Evolutionary conservation across 2,888 invertebrate genomes (phyloP).

Genomic region (Julus scandinavius): DNA sequence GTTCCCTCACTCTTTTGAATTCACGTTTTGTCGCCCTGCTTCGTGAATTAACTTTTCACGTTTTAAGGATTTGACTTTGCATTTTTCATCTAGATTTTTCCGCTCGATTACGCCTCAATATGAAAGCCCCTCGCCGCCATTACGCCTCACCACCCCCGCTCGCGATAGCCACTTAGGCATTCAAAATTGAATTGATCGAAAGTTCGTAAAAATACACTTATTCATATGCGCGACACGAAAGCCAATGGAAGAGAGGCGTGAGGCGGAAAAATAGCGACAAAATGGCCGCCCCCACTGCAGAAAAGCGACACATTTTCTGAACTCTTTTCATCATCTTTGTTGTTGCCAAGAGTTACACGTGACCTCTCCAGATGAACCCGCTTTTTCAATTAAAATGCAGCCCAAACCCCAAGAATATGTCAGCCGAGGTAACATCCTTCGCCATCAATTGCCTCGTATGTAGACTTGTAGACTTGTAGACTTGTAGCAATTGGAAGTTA

Average conservation of each 20-base stretch:
- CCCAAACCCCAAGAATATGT: not conserved
- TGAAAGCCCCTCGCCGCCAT: not conserved
- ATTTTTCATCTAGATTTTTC: not conserved
- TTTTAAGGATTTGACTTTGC: constrained; percentile 34
- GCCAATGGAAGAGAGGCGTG: not conserved
- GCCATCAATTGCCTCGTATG: not conserved
- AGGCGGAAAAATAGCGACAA: constrained; percentile 18
- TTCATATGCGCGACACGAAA: not conserved
- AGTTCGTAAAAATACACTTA: constrained; percentile 4
- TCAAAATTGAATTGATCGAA: constrained; percentile 42
- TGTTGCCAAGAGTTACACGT: constrained; percentile 5
- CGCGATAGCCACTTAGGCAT: constrained; percentile 29
- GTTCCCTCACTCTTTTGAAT: not conserved
- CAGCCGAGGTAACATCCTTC: not conserved
- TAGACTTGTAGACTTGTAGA: too few relatives aligned
- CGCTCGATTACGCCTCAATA: not conserved
- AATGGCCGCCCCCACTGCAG: not conserved
- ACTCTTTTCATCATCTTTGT: not conserved
- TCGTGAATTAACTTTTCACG: constrained; percentile 17
- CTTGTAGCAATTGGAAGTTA: too few relatives aligned
- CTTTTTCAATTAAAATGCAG: constrained; percentile 10
- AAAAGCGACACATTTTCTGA: not conserved
- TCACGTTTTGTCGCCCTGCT: not conserved
- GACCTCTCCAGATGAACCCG: not conserved
- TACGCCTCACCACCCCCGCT: not conserved